Evolutionary conservation across 1,140 invertebrate genomes (phyloP).

Genomic region (Cydia fagiglandana): DNA sequence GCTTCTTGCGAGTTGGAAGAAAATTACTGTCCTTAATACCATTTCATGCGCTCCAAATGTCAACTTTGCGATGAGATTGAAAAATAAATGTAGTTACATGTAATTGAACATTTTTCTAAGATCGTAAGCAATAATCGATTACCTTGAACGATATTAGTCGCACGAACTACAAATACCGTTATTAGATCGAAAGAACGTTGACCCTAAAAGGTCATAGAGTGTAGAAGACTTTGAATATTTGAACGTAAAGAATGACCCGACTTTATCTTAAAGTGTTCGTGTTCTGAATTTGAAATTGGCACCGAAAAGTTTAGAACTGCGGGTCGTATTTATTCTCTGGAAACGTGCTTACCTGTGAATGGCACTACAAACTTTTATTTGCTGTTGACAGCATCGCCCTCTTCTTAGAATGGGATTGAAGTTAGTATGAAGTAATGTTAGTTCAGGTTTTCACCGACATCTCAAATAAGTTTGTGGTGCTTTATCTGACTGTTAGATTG

Average conservation of each 20-base stretch:
- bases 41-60: background rate
- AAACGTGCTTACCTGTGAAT: conserved; percentile 18
- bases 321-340: conserved; percentile 26
- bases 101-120: conserved; percentile 11
- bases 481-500: conserved; percentile 22
- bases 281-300: conserved; percentile 35
- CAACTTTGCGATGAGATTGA: background rate
- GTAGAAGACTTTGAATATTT: conserved; percentile 38
- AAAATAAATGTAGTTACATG: conserved; percentile 14
- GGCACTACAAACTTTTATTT: conserved; percentile 12
- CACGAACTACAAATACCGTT: conserved; percentile 41
- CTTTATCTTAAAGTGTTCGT: conserved; percentile 27
- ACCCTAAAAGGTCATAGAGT: conserved; percentile 43
- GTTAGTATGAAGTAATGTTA: background rate
- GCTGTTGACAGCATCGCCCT: conserved; percentile 2
- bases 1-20: background rate
- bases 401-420: background rate
- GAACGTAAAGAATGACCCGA: conserved; percentile 27
- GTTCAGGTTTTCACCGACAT: background rate
- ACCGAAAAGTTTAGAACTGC: conserved; percentile 16
- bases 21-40: background rate
- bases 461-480: background rate
- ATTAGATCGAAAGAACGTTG: conserved; percentile 50
- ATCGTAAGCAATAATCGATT: conserved; percentile 35
- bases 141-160: conserved; percentile 34